Evolutionary conservation across 2,888 invertebrate species (phyloP).

Genomic region (Drosophila kanekoi): DNA sequence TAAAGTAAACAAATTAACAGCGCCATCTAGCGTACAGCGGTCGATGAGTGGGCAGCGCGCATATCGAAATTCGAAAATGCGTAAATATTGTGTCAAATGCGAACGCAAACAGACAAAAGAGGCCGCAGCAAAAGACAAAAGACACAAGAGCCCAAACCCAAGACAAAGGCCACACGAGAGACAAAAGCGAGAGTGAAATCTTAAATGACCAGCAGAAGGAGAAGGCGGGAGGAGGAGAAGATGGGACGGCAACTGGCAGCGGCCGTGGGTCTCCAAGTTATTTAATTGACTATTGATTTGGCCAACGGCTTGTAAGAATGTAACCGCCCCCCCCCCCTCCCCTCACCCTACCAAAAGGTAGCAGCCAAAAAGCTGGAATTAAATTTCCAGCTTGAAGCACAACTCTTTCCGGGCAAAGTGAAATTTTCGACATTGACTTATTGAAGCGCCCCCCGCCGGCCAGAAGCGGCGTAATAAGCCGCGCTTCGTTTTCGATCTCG

Average conservation of each 20-base stretch:
- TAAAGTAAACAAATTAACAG: slow-evolving; percentile 66
- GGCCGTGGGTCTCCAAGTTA: slow-evolving; percentile 48
- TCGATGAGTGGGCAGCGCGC: slow-evolving; percentile 11
- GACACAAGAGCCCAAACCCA: slow-evolving; percentile 18
- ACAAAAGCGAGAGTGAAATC: slow-evolving; percentile 78
- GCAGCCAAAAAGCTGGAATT: too few species aligned
- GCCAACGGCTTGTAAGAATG: slow-evolving; percentile 55
- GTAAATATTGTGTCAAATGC: slow-evolving; percentile 19
- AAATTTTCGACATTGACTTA: slow-evolving; percentile 71
- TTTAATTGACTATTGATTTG: slow-evolving; percentile 62
- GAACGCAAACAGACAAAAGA: slow-evolving; percentile 44
- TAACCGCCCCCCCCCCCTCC: neutral
- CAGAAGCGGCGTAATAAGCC: neutral
- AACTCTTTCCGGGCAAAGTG: slow-evolving; percentile 55
- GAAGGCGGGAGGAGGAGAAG: neutral
- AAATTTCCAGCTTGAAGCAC: too few species aligned
- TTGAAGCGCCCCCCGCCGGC: slow-evolving; percentile 16
- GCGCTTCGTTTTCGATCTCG: slow-evolving; percentile 4
- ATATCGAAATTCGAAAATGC: slow-evolving; percentile 22
- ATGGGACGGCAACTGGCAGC: neutral
- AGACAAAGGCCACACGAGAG: slow-evolving; percentile 5
- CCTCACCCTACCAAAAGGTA: too few species aligned
- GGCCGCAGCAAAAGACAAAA: slow-evolving; percentile 17
- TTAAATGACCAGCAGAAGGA: slow-evolving; percentile 17
- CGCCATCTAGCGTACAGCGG: slow-evolving; percentile 23